Base-by-base conservation (phyloP, 2,888 invertebrate genomes). In the Iphiclides podalirius region DNA sequence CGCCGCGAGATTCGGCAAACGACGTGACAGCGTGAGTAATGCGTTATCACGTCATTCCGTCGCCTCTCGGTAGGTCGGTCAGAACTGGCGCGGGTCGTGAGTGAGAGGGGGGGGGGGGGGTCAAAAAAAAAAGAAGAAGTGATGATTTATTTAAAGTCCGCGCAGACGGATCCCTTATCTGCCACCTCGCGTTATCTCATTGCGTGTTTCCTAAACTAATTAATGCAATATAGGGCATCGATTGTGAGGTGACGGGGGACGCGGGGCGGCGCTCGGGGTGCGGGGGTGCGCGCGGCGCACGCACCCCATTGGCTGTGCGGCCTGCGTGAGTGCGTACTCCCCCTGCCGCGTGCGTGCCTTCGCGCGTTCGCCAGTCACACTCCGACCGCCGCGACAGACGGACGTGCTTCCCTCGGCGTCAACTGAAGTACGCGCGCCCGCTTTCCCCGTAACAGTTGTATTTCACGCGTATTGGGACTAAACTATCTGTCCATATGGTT, bases 401-500 rank as follows among this genome's bases (percentile, higher is more conserved):
- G 66, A 74, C 77, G 79, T 79, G 61, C 65, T 65, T 70, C 71
- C 55, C 64, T 59, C 59, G 61, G 63, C 59, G 59, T 57, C 63
- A 70, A 74, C 67, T 79, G 64, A 71, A 72, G 67, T 70, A 72
- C 79, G 76, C 76, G 73, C 76, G 73, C 72, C 65, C 68, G 66
- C 72, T 67, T 56, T 60, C 70, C 64, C 61, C 64, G 62, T 60
- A 48, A 47, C 54, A 53, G 53, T 54, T 56, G 71, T 72, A 80
- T 85, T 81, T 64, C 60, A 72, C 74, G 67, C 63, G 66, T 76
- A 72, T 79, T 77, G 76, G 60, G 60, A 79, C 73, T 76, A 74
- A 75, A 70, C 75, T 70, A 88, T 79, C 90, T 87, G 91, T 92
- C 93, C 93, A 93, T 93, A 94, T 94, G 94, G 94, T 94, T 92